These are phyloP conservation scores for Drosophila funebris DNA, from an alignment of 1,140 invertebrate genomes.

Conservation along the genomic window DNA sequence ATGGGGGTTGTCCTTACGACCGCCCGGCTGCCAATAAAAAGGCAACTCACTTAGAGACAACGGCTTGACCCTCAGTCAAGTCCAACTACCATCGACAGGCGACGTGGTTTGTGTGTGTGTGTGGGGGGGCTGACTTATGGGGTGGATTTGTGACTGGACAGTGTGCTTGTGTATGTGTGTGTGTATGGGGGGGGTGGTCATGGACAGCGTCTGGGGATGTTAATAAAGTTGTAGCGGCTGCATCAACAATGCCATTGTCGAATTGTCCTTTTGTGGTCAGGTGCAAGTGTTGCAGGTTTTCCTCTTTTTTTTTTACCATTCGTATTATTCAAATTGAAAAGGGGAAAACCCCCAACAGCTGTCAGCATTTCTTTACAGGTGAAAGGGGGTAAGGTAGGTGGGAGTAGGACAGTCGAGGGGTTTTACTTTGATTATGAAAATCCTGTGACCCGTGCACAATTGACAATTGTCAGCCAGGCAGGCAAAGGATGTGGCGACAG, in stretches of 20 bases:
- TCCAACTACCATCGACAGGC: background rate
- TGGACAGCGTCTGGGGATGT: slow-evolving; percentile 18
- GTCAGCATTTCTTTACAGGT: slow-evolving; percentile 57
- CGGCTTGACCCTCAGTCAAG: slow-evolving; percentile 43
- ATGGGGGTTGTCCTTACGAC: slow-evolving; percentile 22
- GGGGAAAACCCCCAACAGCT: slow-evolving; percentile 58
- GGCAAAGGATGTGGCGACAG: background rate
- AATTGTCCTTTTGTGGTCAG: slow-evolving; percentile 55
- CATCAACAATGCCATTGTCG: slow-evolving; percentile 63
- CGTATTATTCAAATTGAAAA: slow-evolving; percentile 41
- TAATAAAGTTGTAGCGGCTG: slow-evolving; percentile 68
- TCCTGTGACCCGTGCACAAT: slow-evolving; percentile 25
- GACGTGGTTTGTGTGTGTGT: background rate
- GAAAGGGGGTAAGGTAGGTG: too few relatives aligned
- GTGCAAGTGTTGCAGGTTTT: slow-evolving; percentile 61
- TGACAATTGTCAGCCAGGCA: slow-evolving; percentile 44
- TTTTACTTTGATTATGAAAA: slow-evolving; percentile 46
- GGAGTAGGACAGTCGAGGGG: background rate
- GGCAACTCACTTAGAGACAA: slow-evolving; percentile 52
- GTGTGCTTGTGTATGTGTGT: too few relatives aligned
- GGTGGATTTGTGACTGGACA: slow-evolving; percentile 25
- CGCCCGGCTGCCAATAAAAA: slow-evolving; percentile 40
- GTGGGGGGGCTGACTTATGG: slow-evolving; percentile 1
- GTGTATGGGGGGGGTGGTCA: background rate
- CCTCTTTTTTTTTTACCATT: background rate